A percentile compares a stretch with the other conserved stretches of the same genome.
Conservation (phyloP, 1,140 invertebrate genomes). For the Leguminivora glycinivorella region DNA sequence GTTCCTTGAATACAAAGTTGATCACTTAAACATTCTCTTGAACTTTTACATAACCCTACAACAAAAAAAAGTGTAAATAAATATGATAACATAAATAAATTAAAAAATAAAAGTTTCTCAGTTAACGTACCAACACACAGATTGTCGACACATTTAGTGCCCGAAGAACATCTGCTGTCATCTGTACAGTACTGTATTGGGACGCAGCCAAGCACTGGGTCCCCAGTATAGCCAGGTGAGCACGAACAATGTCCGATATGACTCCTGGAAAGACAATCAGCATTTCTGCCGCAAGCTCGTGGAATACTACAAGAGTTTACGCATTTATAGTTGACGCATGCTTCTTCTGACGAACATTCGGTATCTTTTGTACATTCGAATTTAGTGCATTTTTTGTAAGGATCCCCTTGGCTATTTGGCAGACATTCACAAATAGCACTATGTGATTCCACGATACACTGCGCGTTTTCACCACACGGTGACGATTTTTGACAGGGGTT, state of each 20-base stretch:
- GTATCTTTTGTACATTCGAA: conserved; percentile 89
- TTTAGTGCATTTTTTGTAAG: conserved; percentile 83
- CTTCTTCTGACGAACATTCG: conserved; percentile 85
- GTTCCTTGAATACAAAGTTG: conserved; percentile 89
- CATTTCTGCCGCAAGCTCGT: conserved; percentile 90
- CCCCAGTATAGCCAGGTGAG: conserved; percentile 89
- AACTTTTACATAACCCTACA: conserved; percentile 85
- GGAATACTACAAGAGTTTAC: conserved; percentile 88
- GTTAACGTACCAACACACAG: conserved; percentile 85
- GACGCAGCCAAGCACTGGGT: conserved; percentile 90
- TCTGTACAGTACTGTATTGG: conserved; percentile 87
- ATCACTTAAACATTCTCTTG: conserved; percentile 88
- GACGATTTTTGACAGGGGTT: conserved; percentile 86
- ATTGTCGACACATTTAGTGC: conserved; percentile 89
- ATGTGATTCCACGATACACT: conserved; percentile 85
- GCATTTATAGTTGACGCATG: conserved; percentile 90
- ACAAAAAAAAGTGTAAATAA: conserved; percentile 32
- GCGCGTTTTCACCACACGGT: conserved; percentile 87
- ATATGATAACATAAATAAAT: conserved; percentile 26
- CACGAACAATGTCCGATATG: conserved; percentile 91
- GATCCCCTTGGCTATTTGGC: conserved; percentile 86
- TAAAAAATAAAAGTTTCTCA: conserved; percentile 26
- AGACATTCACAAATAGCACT: conserved; percentile 87
- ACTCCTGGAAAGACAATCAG: conserved; percentile 85
- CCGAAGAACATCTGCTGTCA: conserved; percentile 88